Conservation (phyloP, 2,113 vertebrate species). For the Pachyramphus minor region DNA sequence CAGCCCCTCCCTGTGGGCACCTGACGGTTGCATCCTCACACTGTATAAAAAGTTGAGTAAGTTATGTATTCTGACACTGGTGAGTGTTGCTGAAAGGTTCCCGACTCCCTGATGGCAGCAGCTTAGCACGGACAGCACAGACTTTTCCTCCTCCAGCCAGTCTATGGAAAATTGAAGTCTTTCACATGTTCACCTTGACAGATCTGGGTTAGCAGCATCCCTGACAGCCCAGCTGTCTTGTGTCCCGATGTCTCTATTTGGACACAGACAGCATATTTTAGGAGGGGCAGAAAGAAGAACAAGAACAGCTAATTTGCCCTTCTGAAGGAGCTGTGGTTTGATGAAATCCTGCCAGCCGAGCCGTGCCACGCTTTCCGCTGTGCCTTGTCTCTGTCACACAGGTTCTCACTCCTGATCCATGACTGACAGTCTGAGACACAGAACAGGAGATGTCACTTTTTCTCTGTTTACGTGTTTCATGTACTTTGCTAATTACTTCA, state of each 20-base stretch:
- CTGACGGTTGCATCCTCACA: not conserved
- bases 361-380: not conserved
- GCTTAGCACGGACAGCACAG: not conserved
- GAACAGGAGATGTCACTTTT: not conserved
- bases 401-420: not conserved
- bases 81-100: not conserved
- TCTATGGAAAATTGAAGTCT: not conserved
- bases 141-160: not conserved
- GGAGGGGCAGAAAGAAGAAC: constrained; percentile 9
- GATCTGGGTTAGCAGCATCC: constrained; percentile 31
- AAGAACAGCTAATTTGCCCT: constrained; percentile 25
- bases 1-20: not conserved
- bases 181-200: constrained; percentile 43
- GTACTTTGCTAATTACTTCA: constrained; percentile 20
- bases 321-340: constrained; percentile 10
- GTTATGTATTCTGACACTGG: not conserved
- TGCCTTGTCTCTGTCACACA: not conserved
- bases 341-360: not conserved
- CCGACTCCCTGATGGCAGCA: not conserved
- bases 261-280: not conserved
- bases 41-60: too few species aligned
- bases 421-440: not conserved
- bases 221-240: constrained; percentile 39
- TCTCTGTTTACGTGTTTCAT: not conserved
- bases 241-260: not conserved